These are phyloP conservation scores for Anoplopoma fimbria DNA, from an alignment of 2,113 vertebrate genomes.

Conservation along the genomic window DNA sequence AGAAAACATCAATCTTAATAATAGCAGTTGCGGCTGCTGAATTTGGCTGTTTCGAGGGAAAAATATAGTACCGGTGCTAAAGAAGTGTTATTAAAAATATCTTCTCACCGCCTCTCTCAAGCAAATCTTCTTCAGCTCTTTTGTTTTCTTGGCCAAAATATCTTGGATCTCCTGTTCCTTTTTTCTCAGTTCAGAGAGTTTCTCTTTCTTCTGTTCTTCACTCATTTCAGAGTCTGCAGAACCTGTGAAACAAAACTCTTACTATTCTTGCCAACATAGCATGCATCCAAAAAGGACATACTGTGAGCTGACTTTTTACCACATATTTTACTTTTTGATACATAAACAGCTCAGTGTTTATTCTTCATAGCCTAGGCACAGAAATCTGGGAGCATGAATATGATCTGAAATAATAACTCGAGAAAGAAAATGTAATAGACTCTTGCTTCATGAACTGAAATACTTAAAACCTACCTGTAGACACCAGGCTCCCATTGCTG, in stretches of 20 bases:
- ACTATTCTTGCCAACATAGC: background rate
- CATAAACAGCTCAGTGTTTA: background rate
- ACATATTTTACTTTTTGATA: background rate
- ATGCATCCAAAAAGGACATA: background rate
- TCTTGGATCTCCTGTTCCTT: constrained; percentile 94
- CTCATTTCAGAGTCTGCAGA: constrained; percentile 95
- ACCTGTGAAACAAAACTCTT: constrained; percentile 77
- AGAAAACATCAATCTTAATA: constrained; percentile 36
- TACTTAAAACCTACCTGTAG: constrained; percentile 87
- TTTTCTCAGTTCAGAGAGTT: constrained; percentile 91
- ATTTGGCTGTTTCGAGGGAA: background rate
- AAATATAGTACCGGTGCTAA: background rate
- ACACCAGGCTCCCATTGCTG: constrained; percentile 96
- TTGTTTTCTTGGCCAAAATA: constrained; percentile 90
- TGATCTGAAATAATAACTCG: background rate
- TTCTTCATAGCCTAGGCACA: background rate
- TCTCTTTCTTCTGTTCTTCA: constrained; percentile 95
- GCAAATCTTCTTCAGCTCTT: constrained; percentile 96
- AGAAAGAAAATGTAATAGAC: background rate
- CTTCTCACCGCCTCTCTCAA: constrained; percentile 93
- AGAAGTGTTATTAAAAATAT: background rate
- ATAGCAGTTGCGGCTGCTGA: constrained; percentile 9
- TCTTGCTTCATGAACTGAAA: background rate
- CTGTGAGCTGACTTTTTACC: background rate
- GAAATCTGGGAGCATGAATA: background rate